These are phyloP conservation scores for Hippopotamyrus pictus DNA, from an alignment of 2,797 vertebrate genomes.

Conservation along the genomic window DNA sequence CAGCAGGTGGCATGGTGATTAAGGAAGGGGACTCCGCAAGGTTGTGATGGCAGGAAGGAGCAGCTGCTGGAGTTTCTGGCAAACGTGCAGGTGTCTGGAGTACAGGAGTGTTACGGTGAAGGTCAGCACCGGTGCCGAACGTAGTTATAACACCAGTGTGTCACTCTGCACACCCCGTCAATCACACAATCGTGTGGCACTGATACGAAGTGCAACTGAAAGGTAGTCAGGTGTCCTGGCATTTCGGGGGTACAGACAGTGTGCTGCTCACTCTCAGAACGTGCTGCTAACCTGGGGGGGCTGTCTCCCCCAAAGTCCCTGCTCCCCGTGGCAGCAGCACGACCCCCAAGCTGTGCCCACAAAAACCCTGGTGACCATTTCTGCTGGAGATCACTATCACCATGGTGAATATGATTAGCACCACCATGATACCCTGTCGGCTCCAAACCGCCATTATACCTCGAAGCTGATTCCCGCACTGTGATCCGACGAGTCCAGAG, in stretches of 20 bases:
- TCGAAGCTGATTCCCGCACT: background rate
- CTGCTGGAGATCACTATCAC: background rate
- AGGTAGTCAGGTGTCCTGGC: background rate
- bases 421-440: background rate
- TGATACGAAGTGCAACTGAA: background rate
- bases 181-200: background rate
- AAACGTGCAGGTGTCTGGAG: background rate
- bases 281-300: background rate
- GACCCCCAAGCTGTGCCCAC: background rate
- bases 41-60: background rate
- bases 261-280: background rate
- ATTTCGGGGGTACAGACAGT: background rate
- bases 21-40: background rate
- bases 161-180: background rate
- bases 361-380: background rate
- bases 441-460: background rate
- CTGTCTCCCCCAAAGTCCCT: background rate
- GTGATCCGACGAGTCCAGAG: background rate
- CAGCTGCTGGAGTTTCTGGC: background rate
- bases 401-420: background rate
- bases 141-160: background rate
- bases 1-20: slow-evolving; percentile 3
- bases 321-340: background rate
- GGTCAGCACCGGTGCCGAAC: background rate
- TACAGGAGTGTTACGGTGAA: background rate